Base-by-base conservation (phyloP, 92 coral and sea anemone genomes). In the Zoanthus solanderi region DNA sequence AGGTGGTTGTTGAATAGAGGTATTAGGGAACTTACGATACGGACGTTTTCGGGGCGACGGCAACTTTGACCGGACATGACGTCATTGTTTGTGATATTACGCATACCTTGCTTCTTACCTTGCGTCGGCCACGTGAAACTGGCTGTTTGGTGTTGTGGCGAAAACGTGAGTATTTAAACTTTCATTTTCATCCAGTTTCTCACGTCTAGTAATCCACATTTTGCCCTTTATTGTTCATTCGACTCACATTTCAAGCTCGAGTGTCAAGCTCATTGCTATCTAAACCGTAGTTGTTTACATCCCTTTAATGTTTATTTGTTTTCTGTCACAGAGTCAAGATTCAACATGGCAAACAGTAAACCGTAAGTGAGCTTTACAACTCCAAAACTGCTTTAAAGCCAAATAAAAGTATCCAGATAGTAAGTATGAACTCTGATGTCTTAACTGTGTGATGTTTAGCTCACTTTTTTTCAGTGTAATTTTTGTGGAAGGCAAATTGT, bases 1-100 rank as follows among this genome's bases (percentile, higher is more conserved):
- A 23, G 23, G 23, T 23, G 23, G 23, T 23, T 23, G 23, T 23
- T 23, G 23, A 23, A 23, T 23, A 50, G 54, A 5, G 54, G 7
- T 50, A 50, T 10, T 53, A 78, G 67, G 17, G 83, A 78, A 48
- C 83, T 78, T 48, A 78, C 45, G 83, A 60, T 52, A 77, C 13
- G 34, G 67, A 78, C 83, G 67, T 48, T 9, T 78, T 78, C 67
- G 67, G 67, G 66, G 60, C 42, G 68, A 78, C 66, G n/a, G 83
- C 83, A 17, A 78, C 83, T 78, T 78, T 23, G 66, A 66, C 83
- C 67, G 83, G 83, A 48, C 32, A 18, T 78, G 83, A 78, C 15
- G 7, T 48, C 83, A 77, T 48, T 2, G 29, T 42, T 10, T 48
- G 83, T 44, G 52, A 48, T 78, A 78, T 61, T 78, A 61, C 66